A percentile compares a stretch with the other conserved stretches of the same genome.
phyloP scores from a whole-genome alignment of 2,797 vertebrate genomes.

The Chrosomus eos region DNA sequence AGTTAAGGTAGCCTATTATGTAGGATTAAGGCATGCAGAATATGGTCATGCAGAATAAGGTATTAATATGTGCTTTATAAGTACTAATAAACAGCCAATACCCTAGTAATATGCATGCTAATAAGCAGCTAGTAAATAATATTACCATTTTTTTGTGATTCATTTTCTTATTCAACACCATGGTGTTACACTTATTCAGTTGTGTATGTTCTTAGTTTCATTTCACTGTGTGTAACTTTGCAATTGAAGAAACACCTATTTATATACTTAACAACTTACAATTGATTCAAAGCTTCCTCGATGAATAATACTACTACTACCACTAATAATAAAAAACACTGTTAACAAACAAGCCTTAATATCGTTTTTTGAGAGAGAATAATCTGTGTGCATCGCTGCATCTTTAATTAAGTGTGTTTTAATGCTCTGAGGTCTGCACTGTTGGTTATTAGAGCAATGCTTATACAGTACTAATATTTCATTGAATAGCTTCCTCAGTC shows the following conservation, averaged over 20 bases:
- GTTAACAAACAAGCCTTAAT: not conserved
- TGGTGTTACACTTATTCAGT: too few relatives aligned
- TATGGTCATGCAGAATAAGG: too few relatives aligned
- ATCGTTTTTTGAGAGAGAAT: not conserved
- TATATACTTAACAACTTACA: not conserved
- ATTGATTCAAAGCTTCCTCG: not conserved
- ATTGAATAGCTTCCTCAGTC: slow-evolving; percentile 39
- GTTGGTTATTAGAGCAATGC: slow-evolving; percentile 48
- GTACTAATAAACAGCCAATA: too few relatives aligned
- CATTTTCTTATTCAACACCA: too few relatives aligned
- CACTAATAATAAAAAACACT: not conserved
- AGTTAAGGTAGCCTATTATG: too few relatives aligned
- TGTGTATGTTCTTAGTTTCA: too few relatives aligned
- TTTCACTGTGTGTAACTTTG: too few relatives aligned
- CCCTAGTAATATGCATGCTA: too few relatives aligned
- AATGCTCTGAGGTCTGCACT: slow-evolving; percentile 26
- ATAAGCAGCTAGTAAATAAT: too few relatives aligned
- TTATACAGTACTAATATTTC: slow-evolving; percentile 12
- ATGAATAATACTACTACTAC: not conserved
- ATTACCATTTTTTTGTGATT: too few relatives aligned
- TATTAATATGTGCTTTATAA: too few relatives aligned
- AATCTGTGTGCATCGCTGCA: slow-evolving; percentile 5
- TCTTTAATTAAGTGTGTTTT: slow-evolving; percentile 16
- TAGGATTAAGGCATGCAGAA: too few relatives aligned
- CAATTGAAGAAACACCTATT: not conserved